Evolutionary conservation across 2,888 invertebrate genomes (phyloP).

Genomic region (Dasypolia templi): DNA sequence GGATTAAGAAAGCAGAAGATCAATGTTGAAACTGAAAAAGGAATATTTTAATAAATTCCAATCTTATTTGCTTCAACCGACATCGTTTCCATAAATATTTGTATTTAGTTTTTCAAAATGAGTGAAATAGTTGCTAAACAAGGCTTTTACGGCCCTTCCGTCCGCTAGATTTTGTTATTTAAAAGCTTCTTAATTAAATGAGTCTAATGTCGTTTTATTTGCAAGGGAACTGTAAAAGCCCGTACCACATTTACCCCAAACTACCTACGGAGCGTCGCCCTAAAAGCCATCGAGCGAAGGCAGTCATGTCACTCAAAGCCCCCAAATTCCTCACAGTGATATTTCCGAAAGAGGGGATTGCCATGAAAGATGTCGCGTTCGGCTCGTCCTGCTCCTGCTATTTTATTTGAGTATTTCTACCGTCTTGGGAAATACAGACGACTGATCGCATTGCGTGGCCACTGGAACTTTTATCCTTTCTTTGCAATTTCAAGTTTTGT

Average conservation of each 20-base stretch:
- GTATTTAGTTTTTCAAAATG: background rate
- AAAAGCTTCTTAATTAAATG: background rate
- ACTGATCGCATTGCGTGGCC: constrained; percentile 67
- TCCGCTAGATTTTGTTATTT: background rate
- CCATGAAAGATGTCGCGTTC: constrained; percentile 73
- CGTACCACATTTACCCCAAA: constrained; percentile 36
- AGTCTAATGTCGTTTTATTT: constrained; percentile 1
- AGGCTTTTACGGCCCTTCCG: background rate
- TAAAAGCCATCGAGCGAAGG: constrained; percentile 73
- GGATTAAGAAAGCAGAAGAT: constrained; percentile 8
- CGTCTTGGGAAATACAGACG: constrained; percentile 73
- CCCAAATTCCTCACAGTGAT: constrained; percentile 78
- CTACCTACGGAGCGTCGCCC: constrained; percentile 56
- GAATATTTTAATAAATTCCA: background rate
- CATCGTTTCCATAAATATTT: background rate
- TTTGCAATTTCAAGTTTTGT: constrained; percentile 63
- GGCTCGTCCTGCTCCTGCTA: constrained; percentile 70
- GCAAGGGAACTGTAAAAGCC: constrained; percentile 36
- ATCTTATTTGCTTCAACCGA: background rate
- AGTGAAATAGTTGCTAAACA: background rate
- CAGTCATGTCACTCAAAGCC: constrained; percentile 77
- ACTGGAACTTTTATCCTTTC: constrained; percentile 66
- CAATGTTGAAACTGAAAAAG: constrained; percentile 8
- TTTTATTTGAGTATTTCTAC: constrained; percentile 75
- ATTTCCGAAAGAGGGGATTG: constrained; percentile 76